Conservation (phyloP, 2,888 invertebrate genomes). For the Flexamia atlantica region DNA sequence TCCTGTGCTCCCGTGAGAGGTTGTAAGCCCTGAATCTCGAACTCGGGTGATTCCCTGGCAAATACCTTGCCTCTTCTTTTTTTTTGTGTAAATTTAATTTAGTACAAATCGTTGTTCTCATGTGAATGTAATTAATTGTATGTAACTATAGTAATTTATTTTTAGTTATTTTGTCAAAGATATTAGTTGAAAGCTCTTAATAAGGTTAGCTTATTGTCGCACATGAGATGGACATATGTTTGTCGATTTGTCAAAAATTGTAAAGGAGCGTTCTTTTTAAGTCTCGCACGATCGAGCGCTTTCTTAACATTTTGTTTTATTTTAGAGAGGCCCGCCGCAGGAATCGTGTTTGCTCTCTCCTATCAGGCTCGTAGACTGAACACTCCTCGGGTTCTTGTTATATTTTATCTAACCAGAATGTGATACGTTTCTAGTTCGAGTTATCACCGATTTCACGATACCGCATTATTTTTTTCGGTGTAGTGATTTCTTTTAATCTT, state of each 20-base stretch:
- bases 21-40: slow-evolving; percentile 36
- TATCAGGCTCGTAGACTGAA: slow-evolving; percentile 64
- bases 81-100: slow-evolving; percentile 49
- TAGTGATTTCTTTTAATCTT: slow-evolving; percentile 67
- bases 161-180: slow-evolving; percentile 50
- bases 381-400: slow-evolving; percentile 67
- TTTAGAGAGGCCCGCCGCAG: not conserved
- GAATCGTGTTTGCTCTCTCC: slow-evolving; percentile 15
- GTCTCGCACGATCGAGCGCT: not conserved
- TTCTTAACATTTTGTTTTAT: slow-evolving; percentile 23
- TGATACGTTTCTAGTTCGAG: slow-evolving; percentile 70
- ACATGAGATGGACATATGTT: not conserved
- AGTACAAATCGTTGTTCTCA: slow-evolving; percentile 57
- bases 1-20: slow-evolving; percentile 21
- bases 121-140: slow-evolving; percentile 35
- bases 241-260: not conserved
- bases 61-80: slow-evolving; percentile 2
- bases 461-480: slow-evolving; percentile 67
- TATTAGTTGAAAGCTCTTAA: slow-evolving; percentile 3
- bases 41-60: slow-evolving; percentile 43
- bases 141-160: slow-evolving; percentile 56
- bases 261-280: not conserved
- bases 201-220: not conserved
- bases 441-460: slow-evolving; percentile 66
- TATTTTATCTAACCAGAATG: slow-evolving; percentile 69